These are phyloP conservation scores for Pissodes strobi DNA, from an alignment of 1,140 invertebrate species.

Conservation along the genomic window DNA sequence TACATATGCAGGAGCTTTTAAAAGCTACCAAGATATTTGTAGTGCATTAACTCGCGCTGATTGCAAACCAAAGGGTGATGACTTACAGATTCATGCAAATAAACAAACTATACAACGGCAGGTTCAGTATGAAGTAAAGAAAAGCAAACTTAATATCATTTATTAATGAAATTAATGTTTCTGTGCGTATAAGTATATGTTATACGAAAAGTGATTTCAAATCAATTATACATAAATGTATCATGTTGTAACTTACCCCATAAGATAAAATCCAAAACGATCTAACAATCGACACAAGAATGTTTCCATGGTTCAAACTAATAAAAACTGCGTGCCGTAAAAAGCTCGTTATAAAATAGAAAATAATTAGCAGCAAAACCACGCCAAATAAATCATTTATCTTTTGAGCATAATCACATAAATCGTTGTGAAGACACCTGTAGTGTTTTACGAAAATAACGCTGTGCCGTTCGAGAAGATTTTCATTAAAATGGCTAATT, in stretches of 20 bases:
- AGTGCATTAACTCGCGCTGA: too few species aligned
- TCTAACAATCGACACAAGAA: neutral
- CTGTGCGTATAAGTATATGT: too few species aligned
- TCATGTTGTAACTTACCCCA: slow-evolving; percentile 11
- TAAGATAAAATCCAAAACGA: slow-evolving; percentile 14
- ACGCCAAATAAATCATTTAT: slow-evolving; percentile 5
- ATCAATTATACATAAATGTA: too few species aligned
- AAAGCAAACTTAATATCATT: too few species aligned
- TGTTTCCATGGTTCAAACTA: neutral
- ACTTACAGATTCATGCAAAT: too few species aligned
- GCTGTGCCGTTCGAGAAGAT: neutral
- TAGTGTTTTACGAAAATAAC: neutral
- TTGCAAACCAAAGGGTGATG: too few species aligned
- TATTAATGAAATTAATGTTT: too few species aligned
- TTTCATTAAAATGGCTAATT: neutral
- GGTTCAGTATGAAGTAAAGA: too few species aligned
- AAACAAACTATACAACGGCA: too few species aligned
- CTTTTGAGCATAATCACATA: slow-evolving; percentile 2
- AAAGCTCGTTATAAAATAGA: slow-evolving; percentile 8
- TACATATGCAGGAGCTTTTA: too few species aligned
- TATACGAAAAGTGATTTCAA: too few species aligned
- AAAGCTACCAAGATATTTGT: too few species aligned
- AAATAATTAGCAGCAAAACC: slow-evolving; percentile 8
- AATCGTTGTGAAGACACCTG: neutral
- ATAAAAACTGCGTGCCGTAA: slow-evolving; percentile 14